These are phyloP conservation scores for Thyatira batis DNA, from an alignment of 2,888 invertebrate species.

Conservation along the genomic window DNA sequence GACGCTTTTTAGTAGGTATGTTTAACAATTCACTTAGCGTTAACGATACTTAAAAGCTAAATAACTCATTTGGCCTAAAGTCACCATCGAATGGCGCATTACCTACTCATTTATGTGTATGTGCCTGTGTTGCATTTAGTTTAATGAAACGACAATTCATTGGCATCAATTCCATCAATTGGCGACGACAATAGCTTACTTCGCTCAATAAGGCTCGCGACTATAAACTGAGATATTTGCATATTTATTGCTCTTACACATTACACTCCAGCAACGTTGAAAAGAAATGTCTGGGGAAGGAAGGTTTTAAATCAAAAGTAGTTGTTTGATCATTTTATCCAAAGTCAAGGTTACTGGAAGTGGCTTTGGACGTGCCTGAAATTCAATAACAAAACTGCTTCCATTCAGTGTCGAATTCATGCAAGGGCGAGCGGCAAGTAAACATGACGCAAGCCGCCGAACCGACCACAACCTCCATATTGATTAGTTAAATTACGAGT, in stretches of 20 bases:
- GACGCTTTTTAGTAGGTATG: too few relatives aligned
- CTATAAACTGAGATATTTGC: not conserved
- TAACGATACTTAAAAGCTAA: not conserved
- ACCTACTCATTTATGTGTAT: not conserved
- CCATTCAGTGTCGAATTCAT: slow-evolving; percentile 38
- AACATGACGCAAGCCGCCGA: slow-evolving; percentile 63
- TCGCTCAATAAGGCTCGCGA: not conserved
- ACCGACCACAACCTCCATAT: slow-evolving; percentile 62
- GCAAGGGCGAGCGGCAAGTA: slow-evolving; percentile 59
- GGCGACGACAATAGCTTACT: not conserved
- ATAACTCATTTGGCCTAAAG: not conserved
- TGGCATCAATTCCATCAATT: slow-evolving; percentile 4
- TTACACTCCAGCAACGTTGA: too few relatives aligned
- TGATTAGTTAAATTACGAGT: slow-evolving; percentile 66
- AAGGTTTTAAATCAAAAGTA: not conserved
- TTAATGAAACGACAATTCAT: slow-evolving; percentile 1
- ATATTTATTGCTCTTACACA: not conserved
- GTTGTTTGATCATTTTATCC: too few relatives aligned
- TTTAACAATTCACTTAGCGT: too few relatives aligned
- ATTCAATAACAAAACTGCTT: slow-evolving; percentile 25
- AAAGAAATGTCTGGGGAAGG: not conserved
- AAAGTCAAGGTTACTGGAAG: not conserved
- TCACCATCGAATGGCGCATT: not conserved
- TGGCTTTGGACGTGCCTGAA: slow-evolving; percentile 21
- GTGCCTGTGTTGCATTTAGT: not conserved